Evolutionary conservation across 1,140 invertebrate species (phyloP), one percentile per base, ranked within the genome.

Genomic region (Dufourea novaeangliae): DNA sequence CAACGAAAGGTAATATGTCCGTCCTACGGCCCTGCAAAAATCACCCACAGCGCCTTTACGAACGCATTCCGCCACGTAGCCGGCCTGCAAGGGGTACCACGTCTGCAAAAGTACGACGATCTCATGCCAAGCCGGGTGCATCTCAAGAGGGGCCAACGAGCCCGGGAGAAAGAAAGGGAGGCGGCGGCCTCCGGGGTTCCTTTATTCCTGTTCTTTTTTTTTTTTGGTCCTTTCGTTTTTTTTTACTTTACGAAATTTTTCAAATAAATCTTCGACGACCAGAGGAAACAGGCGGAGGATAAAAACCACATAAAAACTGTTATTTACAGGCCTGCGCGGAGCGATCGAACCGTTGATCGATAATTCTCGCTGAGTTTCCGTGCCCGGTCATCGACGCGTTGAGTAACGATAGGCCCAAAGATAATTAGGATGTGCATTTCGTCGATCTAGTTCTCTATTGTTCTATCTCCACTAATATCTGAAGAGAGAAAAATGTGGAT

Each of bases 11-110:
- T n/a, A n/a, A n/a, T n/a, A n/a, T n/a, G n/a, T 41, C 68, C 37
- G 44, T n/a, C n/a, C 56, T 87, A 87, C 86, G 86, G 80, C 79
- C 78, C 77, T 86, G 86, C 68, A 62, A 81, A 86, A 80, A 87
- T 87, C 79, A 75, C 74, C 78, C 74, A 81, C 75, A 71, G 78
- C 75, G 83, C 39, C 29, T 57, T 72, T 20, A 34, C 52, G 41
- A 66, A 69, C 68, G 74, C 84, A 88, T 87, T 88, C 87, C 86
- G 68, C 86, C 87, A 86, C 86, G 86, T 86, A 84, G 64, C 14
- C 67, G 22, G 77, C 64, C n/a, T 82, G 70, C 75, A 44, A 81
- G 79, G 79, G 59, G 46, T 71, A 70, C 56, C 57, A n/a, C n/a
- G 50, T 57, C 34, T n/a, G 75, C 75, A 56, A 78, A 74, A 71